Evolutionary conservation across 2,888 invertebrate genomes (phyloP), one percentile per base, ranked within the genome.

Genomic region (Octodonta nipae): DNA sequence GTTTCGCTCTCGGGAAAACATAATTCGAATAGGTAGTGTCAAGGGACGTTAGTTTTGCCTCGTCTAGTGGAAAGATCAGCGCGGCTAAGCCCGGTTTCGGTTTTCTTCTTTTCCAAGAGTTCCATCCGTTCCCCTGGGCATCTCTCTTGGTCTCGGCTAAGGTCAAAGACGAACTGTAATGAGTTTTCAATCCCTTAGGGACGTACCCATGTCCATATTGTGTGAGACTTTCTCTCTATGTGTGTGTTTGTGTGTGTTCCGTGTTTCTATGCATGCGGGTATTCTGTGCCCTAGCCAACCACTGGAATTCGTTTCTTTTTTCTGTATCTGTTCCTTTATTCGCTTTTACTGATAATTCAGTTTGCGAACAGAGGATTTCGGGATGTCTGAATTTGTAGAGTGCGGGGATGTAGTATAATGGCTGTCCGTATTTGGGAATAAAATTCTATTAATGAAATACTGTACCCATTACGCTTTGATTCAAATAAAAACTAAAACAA

Each of bases 141-240:
- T 55, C 54, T 53, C 58, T 51, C 56, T 42, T 39, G 55, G 51
- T 22, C 4, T 22, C 22, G 51, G 52, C 44, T 42, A 49, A 51
- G 57, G 58, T 59, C 60, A 61, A 60, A 60, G 58, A 55, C 56
- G 54, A 52, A 32, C 55, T 52, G 56, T 60, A 60, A 61, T 61
- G 60, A 60, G 58, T 61, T 61, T 60, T 53, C 58, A 50, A 58
- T 58, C 55, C 61, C 58, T 43, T 33, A 30, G 52, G 53, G 58
- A 51, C 37, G 33, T 33, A 37, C 44, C 48, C 48, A 43, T 47
- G 50, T 52, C 52, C 55, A 52, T 54, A 53, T 54, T 54, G 54
- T 55, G 40, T 33, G 40, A 37, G 33, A 27, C 29, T 15, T 15
- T 28, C 11, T 16, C 7, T n/a, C n/a, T n/a, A n/a, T n/a, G n/a